phyloP scores from a whole-genome alignment of 2,113 vertebrate genomes.

The Gambusia holbrooki region DNA sequence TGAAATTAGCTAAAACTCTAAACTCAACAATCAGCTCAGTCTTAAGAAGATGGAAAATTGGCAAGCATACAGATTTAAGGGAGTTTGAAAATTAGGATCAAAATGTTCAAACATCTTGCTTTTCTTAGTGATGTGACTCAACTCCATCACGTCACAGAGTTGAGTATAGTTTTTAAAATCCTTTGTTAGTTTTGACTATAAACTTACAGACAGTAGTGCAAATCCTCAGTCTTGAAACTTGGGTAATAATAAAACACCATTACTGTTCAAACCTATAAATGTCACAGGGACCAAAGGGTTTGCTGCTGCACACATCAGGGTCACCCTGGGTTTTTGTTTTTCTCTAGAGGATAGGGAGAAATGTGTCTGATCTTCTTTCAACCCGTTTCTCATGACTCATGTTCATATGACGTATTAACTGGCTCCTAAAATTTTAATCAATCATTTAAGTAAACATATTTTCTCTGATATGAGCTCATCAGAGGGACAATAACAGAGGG shows the following conservation, averaged over 20 bases:
- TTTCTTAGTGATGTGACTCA: too few species aligned
- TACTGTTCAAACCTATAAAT: neutral
- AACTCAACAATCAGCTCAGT: too few species aligned
- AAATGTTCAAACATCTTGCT: too few species aligned
- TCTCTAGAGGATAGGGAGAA: neutral
- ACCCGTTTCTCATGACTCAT: neutral
- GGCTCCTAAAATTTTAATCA: neutral
- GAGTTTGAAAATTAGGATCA: too few species aligned
- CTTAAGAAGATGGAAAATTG: too few species aligned
- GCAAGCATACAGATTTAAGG: too few species aligned
- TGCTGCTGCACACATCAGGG: neutral
- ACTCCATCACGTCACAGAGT: too few species aligned
- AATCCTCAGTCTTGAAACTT: too few species aligned
- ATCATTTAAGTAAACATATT: neutral
- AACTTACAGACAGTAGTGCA: neutral
- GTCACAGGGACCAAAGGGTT: neutral
- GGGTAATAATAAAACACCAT: neutral
- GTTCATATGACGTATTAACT: neutral
- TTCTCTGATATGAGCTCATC: slow-evolving; percentile 1
- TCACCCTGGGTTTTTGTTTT: neutral
- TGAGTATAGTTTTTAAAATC: too few species aligned
- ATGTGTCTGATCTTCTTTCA: neutral
- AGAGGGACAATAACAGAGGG: neutral
- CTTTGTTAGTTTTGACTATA: too few species aligned
- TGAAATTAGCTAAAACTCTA: neutral